Conservation (phyloP, 2,797 vertebrate genomes). For the Lycodopsis pacificus region DNA sequence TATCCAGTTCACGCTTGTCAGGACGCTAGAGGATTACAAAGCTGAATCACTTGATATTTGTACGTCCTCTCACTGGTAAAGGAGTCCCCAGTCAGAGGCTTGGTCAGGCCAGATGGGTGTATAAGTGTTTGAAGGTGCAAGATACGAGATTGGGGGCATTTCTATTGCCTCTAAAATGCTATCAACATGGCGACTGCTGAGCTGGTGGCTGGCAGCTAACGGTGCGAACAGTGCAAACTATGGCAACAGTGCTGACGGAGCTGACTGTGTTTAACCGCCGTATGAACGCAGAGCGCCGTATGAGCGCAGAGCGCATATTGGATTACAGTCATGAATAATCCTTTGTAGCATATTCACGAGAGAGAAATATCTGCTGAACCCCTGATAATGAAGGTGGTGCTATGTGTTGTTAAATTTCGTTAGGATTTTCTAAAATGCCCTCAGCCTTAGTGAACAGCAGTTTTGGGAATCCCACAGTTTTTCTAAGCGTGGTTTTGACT, state of each 20-base stretch:
- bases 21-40: neutral
- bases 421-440: neutral
- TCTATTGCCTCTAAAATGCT: neutral
- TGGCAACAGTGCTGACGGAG: neutral
- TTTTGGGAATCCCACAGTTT: neutral
- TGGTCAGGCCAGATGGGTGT: neutral
- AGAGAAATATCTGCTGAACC: neutral
- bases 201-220: neutral
- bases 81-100: neutral
- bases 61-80: neutral
- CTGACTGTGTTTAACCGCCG: too few relatives aligned
- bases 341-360: neutral
- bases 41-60: neutral
- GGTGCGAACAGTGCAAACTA: neutral
- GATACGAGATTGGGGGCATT: neutral
- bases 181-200: neutral
- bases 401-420: neutral
- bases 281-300: too few relatives aligned
- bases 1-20: neutral
- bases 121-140: neutral
- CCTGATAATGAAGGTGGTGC: neutral
- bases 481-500: neutral
- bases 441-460: neutral
- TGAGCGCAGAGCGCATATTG: neutral
- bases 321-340: neutral